These are phyloP conservation scores for Xyrichtys novacula DNA, from an alignment of 2,797 vertebrate species.

Conservation along the genomic window DNA sequence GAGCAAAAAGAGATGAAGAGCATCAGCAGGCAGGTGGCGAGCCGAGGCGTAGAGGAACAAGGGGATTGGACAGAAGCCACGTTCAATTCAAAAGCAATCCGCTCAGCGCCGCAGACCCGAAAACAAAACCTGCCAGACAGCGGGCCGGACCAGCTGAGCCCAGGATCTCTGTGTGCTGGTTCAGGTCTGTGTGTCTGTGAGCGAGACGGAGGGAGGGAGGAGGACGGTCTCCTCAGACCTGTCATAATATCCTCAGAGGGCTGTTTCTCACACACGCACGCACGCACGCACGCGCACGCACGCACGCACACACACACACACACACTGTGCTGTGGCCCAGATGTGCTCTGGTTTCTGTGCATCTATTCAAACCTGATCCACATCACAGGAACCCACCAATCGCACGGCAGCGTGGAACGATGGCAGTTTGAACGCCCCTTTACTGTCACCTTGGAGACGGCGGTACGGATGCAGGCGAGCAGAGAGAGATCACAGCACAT, in stretches of 20 bases:
- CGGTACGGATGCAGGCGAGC: conserved; percentile 6
- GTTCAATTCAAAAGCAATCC: conserved; percentile 55
- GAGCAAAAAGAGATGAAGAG: conserved; percentile 10
- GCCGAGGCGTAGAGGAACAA: conserved; percentile 24
- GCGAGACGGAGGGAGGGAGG: not conserved
- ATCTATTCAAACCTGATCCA: conserved; percentile 19
- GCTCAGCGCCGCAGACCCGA: conserved; percentile 24
- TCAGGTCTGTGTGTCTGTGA: conserved; percentile 24
- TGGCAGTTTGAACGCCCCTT: not conserved
- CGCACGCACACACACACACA: not conserved
- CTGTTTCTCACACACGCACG: not conserved
- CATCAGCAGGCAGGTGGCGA: conserved; percentile 55
- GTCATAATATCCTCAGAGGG: conserved; percentile 33
- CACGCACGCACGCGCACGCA: not conserved
- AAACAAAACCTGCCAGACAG: conserved; percentile 37
- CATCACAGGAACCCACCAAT: not conserved
- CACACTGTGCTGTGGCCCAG: conserved; percentile 14
- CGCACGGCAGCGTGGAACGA: not conserved
- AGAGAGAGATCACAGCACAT: conserved; percentile 8
- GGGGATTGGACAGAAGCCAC: conserved; percentile 47
- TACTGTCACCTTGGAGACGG: conserved; percentile 21
- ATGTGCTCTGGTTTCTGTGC: conserved; percentile 5
- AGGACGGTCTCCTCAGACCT: conserved; percentile 37
- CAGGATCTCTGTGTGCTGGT: conserved; percentile 14
- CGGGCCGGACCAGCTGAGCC: conserved; percentile 54